Percentiles rank a stretch among this genome's conserved stretches.
These are phyloP conservation scores for Chiroxiphia lanceolata DNA, from an alignment of 2,797 vertebrate species.

Conservation along the genomic window DNA sequence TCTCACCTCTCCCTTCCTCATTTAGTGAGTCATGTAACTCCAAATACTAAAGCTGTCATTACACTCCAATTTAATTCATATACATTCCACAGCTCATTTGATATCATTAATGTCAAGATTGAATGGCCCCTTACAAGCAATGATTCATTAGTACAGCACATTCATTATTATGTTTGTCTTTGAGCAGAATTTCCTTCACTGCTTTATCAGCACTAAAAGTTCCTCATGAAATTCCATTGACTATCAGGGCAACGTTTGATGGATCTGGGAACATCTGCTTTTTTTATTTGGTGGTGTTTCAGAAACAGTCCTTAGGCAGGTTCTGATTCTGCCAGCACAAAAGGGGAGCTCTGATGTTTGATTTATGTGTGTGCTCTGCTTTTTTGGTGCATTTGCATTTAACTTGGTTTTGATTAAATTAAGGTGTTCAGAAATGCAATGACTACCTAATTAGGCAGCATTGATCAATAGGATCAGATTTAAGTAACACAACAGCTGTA, in stretches of 20 bases:
- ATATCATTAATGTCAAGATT: conserved; percentile 1
- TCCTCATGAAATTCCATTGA: neutral
- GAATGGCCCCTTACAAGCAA: neutral
- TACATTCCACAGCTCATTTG: conserved; percentile 41
- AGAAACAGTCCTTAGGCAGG: neutral
- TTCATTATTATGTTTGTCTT: conserved; percentile 8
- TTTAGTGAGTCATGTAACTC: neutral
- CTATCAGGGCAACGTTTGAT: neutral
- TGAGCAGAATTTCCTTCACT: neutral
- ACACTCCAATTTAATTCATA: conserved; percentile 26
- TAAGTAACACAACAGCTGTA: neutral
- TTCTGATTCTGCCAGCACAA: neutral
- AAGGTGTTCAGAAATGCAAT: neutral
- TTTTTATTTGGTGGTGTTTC: neutral
- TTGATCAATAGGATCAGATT: neutral
- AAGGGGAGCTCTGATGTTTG: neutral
- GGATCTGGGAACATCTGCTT: neutral
- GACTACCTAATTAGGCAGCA: neutral
- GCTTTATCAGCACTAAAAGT: neutral
- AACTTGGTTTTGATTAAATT: neutral
- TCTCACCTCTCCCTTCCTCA: neutral
- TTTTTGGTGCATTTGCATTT: neutral
- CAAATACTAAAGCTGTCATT: neutral
- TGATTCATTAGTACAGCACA: conserved; percentile 35
- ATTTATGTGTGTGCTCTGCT: neutral